A percentile compares a stretch with the other conserved stretches of the same genome.
These are phyloP conservation scores for Channa argus DNA, from an alignment of 2,113 vertebrate genomes.

Conservation along the genomic window DNA sequence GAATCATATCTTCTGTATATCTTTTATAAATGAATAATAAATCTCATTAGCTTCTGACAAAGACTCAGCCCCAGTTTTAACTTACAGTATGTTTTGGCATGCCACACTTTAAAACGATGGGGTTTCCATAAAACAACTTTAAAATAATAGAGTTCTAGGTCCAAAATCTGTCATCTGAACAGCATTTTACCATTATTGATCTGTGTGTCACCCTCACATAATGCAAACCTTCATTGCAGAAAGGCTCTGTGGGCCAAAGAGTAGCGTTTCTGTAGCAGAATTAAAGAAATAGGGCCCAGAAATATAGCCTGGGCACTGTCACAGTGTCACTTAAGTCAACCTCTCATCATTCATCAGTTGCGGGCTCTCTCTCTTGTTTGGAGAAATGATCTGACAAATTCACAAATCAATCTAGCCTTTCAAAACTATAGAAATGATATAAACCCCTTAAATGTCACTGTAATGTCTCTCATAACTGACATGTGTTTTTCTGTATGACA, in stretches of 20 bases:
- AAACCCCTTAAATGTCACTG: constrained; percentile 25
- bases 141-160: constrained; percentile 43
- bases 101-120: constrained; percentile 53
- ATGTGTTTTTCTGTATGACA: constrained; percentile 34
- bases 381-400: constrained; percentile 19
- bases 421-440: constrained; percentile 27
- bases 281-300: constrained; percentile 18
- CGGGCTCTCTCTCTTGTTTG: constrained; percentile 9
- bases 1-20: constrained; percentile 55
- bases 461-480: constrained; percentile 31
- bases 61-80: constrained; percentile 27
- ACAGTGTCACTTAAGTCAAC: constrained; percentile 49
- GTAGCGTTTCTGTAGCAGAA: neutral
- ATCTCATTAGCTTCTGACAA: constrained; percentile 37
- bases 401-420: constrained; percentile 24
- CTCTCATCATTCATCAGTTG: constrained; percentile 21
- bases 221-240: constrained; percentile 6
- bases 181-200: constrained; percentile 1
- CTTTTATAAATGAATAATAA: constrained; percentile 58
- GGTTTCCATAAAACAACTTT: constrained; percentile 43
- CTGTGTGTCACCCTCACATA: constrained; percentile 14
- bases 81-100: constrained; percentile 58
- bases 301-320: constrained; percentile 29
- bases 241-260: constrained; percentile 2
- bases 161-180: constrained; percentile 28